A percentile compares a stretch with the other conserved stretches of the same genome.
Evolutionary conservation across 2,113 vertebrate genomes (phyloP).

Genomic region (Sorex fumeus): DNA sequence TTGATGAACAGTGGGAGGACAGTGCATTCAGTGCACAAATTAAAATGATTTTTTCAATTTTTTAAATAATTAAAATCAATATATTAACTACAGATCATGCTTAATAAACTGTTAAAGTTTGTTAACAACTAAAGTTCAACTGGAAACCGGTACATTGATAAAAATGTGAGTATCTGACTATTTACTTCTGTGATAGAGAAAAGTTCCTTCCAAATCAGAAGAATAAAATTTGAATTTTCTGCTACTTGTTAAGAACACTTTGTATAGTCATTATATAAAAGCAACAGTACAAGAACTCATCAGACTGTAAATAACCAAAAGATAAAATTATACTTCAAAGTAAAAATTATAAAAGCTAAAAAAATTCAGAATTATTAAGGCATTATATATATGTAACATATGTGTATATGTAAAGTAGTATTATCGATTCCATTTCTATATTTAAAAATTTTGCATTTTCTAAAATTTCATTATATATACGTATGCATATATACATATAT

Average conservation of each 20-base stretch:
- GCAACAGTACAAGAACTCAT: conserved; percentile 12
- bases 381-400: background rate
- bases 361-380: conserved; percentile 40
- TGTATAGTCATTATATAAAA: conserved; percentile 19
- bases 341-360: conserved; percentile 27
- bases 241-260: conserved; percentile 34
- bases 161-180: conserved; percentile 41
- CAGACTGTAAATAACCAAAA: conserved; percentile 49
- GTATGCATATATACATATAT: too few species aligned
- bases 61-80: conserved; percentile 36
- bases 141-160: background rate
- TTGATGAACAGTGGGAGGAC: too few species aligned
- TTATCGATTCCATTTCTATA: background rate
- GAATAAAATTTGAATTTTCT: conserved; percentile 5
- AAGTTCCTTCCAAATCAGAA: conserved; percentile 39
- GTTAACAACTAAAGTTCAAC: background rate
- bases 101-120: background rate
- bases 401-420: too few species aligned
- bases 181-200: conserved; percentile 4
- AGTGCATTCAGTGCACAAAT: too few species aligned
- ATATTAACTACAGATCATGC: conserved; percentile 7
- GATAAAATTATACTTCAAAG: conserved; percentile 6
- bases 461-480: conserved; percentile 8
- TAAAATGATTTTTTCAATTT: conserved; percentile 27
- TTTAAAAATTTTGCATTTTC: conserved; percentile 51